Percentiles rank a stretch among this genome's conserved stretches.
Evolutionary conservation across 1,140 invertebrate genomes (phyloP).

Genomic region (Aphaenogaster ashmeadi): DNA sequence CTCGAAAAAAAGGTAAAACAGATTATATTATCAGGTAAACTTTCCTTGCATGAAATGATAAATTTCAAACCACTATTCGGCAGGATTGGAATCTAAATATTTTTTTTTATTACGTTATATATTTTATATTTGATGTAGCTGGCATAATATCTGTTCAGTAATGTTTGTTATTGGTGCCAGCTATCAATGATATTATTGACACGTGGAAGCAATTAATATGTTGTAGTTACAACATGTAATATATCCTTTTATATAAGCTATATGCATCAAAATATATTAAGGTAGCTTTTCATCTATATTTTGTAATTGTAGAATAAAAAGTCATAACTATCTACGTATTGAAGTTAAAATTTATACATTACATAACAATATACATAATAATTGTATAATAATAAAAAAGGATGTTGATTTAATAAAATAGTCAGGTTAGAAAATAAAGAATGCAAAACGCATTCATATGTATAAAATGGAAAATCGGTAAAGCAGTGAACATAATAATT

Average conservation of each 20-base stretch:
- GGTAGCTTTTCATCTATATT: not conserved
- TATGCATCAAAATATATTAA: not conserved
- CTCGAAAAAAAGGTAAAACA: not conserved
- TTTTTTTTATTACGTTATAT: constrained; percentile 9
- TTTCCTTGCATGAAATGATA: not conserved
- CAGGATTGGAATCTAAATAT: constrained; percentile 6
- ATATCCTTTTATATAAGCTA: not conserved
- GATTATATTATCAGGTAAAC: constrained; percentile 24
- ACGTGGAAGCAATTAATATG: constrained; percentile 29
- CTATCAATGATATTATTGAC: constrained; percentile 35
- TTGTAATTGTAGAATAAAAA: not conserved
- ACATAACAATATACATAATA: too few species aligned
- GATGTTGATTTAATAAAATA: not conserved
- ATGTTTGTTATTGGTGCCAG: constrained; percentile 16
- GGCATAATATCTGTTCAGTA: not conserved
- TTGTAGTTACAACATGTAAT: not conserved
- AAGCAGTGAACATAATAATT: not conserved
- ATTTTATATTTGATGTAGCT: constrained; percentile 18
- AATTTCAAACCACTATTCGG: not conserved
- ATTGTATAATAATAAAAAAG: not conserved
- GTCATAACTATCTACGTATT: not conserved
- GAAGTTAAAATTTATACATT: constrained; percentile 12
- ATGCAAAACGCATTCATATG: not conserved
- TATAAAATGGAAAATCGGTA: not conserved
- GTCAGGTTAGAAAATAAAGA: not conserved